Percentiles rank a stretch among this genome's conserved stretches.
phyloP scores from a whole-genome alignment of 2,888 invertebrate species.

The Stratiomys singularior region DNA sequence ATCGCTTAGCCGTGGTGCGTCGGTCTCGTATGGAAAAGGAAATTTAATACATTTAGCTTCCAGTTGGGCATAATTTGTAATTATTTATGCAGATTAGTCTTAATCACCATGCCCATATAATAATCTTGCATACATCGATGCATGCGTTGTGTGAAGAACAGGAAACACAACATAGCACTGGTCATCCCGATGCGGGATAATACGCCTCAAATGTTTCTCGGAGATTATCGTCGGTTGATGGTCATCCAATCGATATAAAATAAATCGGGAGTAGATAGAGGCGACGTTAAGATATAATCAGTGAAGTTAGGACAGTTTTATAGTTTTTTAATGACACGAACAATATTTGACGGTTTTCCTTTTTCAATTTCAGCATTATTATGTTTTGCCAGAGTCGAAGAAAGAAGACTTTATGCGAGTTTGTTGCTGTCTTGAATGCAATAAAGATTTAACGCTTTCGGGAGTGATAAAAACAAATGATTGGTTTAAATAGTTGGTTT shows the following conservation, averaged over 20 bases:
- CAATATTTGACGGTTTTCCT: constrained; percentile 26
- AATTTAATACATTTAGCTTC: constrained; percentile 35
- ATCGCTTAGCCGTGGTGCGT: neutral
- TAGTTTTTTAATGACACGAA: constrained; percentile 28
- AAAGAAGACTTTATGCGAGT: neutral
- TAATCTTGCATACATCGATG: constrained; percentile 16
- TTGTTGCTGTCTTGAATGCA: neutral
- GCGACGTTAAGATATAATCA: constrained; percentile 15
- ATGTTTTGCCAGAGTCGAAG: neutral
- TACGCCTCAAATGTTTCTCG: constrained; percentile 34
- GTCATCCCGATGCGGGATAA: constrained; percentile 7
- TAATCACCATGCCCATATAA: constrained; percentile 17
- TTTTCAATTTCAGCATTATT: constrained; percentile 14
- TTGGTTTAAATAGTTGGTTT: too few species aligned
- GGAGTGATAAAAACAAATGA: constrained; percentile 6
- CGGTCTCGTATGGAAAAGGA: neutral
- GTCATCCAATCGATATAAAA: constrained; percentile 39
- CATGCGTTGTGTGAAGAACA: neutral
- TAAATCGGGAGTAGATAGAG: neutral
- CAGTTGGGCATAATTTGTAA: constrained; percentile 51
- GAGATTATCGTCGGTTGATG: constrained; percentile 48
- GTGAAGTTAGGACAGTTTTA: constrained; percentile 39
- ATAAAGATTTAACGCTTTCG: constrained; percentile 29
- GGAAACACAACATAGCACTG: neutral
- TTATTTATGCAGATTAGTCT: constrained; percentile 52